Base-by-base conservation (phyloP, 1,140 invertebrate genomes). In the Ctenoplectra terminalis region DNA sequence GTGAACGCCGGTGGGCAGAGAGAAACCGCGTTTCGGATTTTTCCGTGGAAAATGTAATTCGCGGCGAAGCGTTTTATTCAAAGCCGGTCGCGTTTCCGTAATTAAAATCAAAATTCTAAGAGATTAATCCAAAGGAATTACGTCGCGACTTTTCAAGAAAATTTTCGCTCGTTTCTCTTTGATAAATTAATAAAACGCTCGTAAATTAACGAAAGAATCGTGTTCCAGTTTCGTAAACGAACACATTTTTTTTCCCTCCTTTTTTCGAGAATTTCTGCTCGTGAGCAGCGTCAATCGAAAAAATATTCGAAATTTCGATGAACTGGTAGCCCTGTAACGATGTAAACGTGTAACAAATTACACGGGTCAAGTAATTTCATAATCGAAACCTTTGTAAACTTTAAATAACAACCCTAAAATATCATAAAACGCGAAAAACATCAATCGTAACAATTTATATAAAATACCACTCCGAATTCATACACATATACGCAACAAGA, bases 141-240 rank as follows among this genome's bases (percentile, higher is more conserved):
- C 34, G n/a, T 34, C 20, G 26, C 15, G 23, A 8, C 1, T 67
- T 23, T 7, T 8, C n/a, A 7, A 48, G 29, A 40, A 75, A 63
- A 31, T 20, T 60, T 20, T 1, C 20, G 9, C 9, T 20, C 34
- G 43, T 46, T 20, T 20, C 6, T n/a, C 31, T n/a, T 3, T 20
- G 70, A 56, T 43, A n/a, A 64, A 64, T 75, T 75, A 40, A 75
- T 75, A 48, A 64, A 75, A 20, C n/a, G 46, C 37, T 56, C 26
- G 58, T 17, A 58, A 74, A 61, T 61, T 74, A 60, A 29, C 50
- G n/a, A 29, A 11, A 37, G 69, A 71, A n/a, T 50, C 70, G 54
- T n/a, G 40, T 43, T 31, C 73, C 37, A 75, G 58, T 75, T 75
- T 29, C n/a, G 26, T 15, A 11, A 9, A 43, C 26, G 26, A 31